Base-by-base conservation (phyloP, 1,140 invertebrate species). In the Drosophila kurseongensis region DNA sequence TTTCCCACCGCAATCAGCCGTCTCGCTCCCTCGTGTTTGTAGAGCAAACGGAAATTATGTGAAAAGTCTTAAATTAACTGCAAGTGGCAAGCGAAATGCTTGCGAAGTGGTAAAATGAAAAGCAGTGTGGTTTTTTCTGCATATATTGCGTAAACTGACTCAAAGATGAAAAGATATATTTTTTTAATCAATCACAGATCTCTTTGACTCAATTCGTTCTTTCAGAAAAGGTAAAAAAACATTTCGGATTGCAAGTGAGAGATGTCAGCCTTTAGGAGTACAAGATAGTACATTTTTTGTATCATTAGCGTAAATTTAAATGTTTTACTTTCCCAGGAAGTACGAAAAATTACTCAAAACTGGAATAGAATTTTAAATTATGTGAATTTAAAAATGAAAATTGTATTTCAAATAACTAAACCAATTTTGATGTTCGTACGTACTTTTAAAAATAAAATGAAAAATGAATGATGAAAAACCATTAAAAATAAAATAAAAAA, bases 11-110 rank as follows among this genome's bases (percentile, higher is more conserved):
- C 38, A 54, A 12, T 13, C 35, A 18, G 14, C 52, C 38, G 36
- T 32, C n/a, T 13, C 51, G 35, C 35, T 41, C 32, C 27, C 13
- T 44, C 60, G n/a, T 71, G 51, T 69, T 50, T 57, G 54, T 41
- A 50, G 27, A 41, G 65, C 51, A 41, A 38, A 35, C 36, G 55
- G 61, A 73, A 75, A 75, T 63, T 72, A 76, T 86, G 75, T 68
- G 82, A 88, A 83, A 69, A 78, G 67, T 86, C 84, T 80, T 77
- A 80, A 88, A 89, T 86, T 86, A 88, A 86, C 84, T 86, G 71
- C 65, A 75, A 80, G 63, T 75, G 78, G 78, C 78, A 80, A 55
- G 56, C 51, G 55, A 13, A 27, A 54, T 41, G 65, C 16, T 5
- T 27, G 16, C 4, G 16, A 69, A 38, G 29, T 9, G 27, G 14